Base-by-base conservation (phyloP, 2,888 invertebrate species). In the Shargacucullia verbasci region DNA sequence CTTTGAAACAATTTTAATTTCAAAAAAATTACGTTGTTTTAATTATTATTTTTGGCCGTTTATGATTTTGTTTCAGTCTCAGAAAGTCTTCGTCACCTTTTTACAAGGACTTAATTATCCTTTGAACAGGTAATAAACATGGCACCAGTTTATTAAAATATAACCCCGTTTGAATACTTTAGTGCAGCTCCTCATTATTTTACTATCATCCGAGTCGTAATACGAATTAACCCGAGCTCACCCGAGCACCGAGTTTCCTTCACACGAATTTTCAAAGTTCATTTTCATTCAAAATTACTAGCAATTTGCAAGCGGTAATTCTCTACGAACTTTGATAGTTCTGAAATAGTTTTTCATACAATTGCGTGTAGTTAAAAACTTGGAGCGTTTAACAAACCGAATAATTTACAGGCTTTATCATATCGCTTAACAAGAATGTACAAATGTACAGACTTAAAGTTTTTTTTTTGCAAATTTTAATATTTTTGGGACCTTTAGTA, bases 261-360 rank as follows among this genome's bases (percentile, higher is more conserved):
- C 79, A 80, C 80, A 79, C 78, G 78, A 83, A 84, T 82, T 80
- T 84, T 73, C 74, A 76, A 82, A 85, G 83, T 83, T 85, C 76
- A 83, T 82, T 80, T 79, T 79, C 79, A 81, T 80, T 76, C 79
- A 75, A 82, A 86, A 87, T 87, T 84, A 84, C 86, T 79, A 76
- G 83, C 84, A 87, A 87, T 86, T 87, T 85, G 80, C 85, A 76
- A 78, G 80, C 80, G 73, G 80, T 80, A 84, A 83, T 84, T 86
- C 82, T 70, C 76, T 69, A 66, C 65, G 61, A 86, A 87, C 78
- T 87, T 87, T 85, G 80, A 87, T 86, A 85, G 85, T 84, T 85
- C 80, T 68, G 63, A 78, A 85, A 86, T 86, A 83, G 85, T 84
- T 85, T 85, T 86, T 85, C 83, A 78, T 80, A 80, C 79, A 74